Evolutionary conservation across 2,797 vertebrate genomes (phyloP).

Genomic region (Limosa lapponica): DNA sequence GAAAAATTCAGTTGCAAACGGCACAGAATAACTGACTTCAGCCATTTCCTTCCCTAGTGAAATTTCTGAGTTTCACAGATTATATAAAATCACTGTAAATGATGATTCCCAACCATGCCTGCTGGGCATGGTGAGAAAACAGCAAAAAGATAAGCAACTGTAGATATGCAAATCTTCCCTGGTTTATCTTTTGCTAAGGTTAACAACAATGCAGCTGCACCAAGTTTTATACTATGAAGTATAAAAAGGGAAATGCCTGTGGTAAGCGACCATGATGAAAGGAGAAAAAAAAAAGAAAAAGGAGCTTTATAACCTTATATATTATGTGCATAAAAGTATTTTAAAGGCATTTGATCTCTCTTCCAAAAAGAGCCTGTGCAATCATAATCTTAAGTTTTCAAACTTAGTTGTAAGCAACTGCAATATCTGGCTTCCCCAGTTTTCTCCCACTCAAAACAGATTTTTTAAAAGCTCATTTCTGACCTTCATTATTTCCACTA

Average conservation of each 20-base stretch:
- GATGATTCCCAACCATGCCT: background rate
- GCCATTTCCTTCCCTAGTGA: background rate
- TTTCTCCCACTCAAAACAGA: background rate
- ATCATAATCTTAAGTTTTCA: background rate
- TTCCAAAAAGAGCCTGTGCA: background rate
- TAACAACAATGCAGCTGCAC: conserved; percentile 15
- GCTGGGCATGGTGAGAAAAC: background rate
- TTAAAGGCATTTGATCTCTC: conserved; percentile 8
- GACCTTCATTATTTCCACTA: background rate
- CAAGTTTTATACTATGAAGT: background rate
- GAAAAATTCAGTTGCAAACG: background rate
- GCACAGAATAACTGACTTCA: background rate
- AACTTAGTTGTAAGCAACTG: background rate
- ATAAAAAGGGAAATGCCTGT: conserved; percentile 27
- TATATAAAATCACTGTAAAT: background rate
- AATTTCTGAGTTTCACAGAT: background rate
- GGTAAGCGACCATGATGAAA: conserved; percentile 17
- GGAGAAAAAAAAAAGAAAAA: background rate
- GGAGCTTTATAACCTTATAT: background rate
- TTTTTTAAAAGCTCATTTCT: background rate
- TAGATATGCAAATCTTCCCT: conserved; percentile 11
- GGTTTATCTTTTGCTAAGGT: conserved; percentile 30
- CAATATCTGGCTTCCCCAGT: background rate
- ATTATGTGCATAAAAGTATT: background rate
- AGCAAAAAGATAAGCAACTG: conserved; percentile 18